A percentile compares a stretch with the other conserved stretches of the same genome.
phyloP scores from a whole-genome alignment of 2,113 vertebrate genomes.

The Manacus vitellinus region DNA sequence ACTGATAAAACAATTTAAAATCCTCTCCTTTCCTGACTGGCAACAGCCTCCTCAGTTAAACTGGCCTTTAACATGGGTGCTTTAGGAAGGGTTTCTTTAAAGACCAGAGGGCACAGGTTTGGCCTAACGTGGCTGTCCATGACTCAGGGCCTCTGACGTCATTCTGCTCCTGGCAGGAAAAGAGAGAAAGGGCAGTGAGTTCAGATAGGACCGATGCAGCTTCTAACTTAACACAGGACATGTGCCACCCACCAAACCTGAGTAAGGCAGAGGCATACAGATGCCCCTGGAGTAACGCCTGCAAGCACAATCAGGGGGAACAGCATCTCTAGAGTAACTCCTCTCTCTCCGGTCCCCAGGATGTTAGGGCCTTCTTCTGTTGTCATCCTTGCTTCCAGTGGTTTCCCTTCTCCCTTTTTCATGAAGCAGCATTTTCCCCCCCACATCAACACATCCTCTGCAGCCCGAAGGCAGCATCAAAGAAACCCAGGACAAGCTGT shows the following conservation, averaged over 20 bases:
- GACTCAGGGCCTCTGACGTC: not conserved
- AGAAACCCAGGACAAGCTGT: not conserved
- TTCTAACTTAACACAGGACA: not conserved
- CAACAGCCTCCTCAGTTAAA: not conserved
- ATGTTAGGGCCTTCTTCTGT: not conserved
- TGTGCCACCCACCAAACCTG: not conserved
- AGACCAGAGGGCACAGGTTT: not conserved
- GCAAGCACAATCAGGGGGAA: not conserved
- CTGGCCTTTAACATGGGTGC: not conserved
- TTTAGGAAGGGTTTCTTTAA: not conserved
- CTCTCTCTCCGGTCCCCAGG: not conserved
- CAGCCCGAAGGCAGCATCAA: not conserved
- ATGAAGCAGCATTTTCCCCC: not conserved
- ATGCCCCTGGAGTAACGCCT: not conserved
- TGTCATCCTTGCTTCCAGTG: not conserved
- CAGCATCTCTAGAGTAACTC: not conserved
- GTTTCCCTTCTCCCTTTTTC: not conserved
- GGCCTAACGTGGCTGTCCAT: not conserved
- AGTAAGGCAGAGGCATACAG: not conserved
- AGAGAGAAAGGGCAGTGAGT: not conserved
- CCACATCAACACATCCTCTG: not conserved
- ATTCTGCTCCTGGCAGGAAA: not conserved
- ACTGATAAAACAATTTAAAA: not conserved
- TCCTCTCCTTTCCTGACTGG: not conserved
- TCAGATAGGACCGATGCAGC: not conserved